phyloP scores from a whole-genome alignment of 2,797 vertebrate species.

The Dicrostonyx torquatus region DNA sequence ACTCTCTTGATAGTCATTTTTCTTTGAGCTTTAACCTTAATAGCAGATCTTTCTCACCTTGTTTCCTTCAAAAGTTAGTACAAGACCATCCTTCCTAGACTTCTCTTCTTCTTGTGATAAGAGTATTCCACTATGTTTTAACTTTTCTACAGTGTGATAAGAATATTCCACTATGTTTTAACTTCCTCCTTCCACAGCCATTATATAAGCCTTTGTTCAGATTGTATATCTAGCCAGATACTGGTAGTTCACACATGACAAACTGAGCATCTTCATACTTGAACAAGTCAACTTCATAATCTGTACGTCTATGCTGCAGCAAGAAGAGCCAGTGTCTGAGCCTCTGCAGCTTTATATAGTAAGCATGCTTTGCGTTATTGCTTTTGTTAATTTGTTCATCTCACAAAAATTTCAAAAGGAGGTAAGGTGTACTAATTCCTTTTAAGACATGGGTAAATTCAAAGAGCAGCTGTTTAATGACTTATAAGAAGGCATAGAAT shows the following conservation, averaged over 20 bases:
- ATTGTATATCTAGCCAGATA: not conserved
- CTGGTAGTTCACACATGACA: not conserved
- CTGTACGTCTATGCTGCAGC: not conserved
- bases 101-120: not conserved
- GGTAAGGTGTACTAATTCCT: not conserved
- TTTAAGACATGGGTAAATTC: not conserved
- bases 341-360: not conserved
- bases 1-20: not conserved
- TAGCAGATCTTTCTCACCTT: not conserved
- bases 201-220: not conserved
- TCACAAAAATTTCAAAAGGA: not conserved
- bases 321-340: not conserved
- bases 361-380: not conserved
- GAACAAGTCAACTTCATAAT: not conserved
- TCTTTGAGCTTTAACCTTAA: not conserved
- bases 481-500: not conserved
- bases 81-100: not conserved
- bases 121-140: not conserved
- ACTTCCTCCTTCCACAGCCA: not conserved
- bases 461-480: not conserved
- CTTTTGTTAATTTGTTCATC: constrained; percentile 15
- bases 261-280: not conserved
- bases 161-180: not conserved
- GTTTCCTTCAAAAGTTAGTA: not conserved
- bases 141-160: not conserved